Evolutionary conservation across 1,140 invertebrate genomes (phyloP).

Genomic region (Ptiloglossa arizonensis): DNA sequence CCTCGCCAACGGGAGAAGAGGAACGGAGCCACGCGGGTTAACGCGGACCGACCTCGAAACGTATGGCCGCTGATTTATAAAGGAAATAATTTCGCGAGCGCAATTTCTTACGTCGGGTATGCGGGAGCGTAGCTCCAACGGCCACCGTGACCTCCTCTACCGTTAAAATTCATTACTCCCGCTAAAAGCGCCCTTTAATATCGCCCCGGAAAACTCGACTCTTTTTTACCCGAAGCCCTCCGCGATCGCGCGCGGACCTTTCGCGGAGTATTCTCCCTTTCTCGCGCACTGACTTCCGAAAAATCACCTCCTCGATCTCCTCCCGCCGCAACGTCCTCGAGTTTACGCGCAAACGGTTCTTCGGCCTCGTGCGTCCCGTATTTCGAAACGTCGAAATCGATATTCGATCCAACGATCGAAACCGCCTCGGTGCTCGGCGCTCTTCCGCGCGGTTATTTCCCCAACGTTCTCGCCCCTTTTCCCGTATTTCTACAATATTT

Average conservation of each 20-base stretch:
- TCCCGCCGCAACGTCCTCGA: no score
- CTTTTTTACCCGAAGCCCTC: constrained; percentile 6
- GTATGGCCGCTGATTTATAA: constrained; percentile 76
- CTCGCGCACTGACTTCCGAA: no score
- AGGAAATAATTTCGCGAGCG: constrained; percentile 73
- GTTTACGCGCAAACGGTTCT: no score
- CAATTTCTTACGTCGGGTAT: constrained; percentile 70
- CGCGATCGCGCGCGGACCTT: neutral
- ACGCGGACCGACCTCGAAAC: constrained; percentile 63
- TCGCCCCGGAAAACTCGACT: constrained; percentile 10
- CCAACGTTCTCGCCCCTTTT: no score
- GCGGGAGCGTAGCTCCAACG: constrained; percentile 32
- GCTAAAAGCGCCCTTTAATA: constrained; percentile 52
- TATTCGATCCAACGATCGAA: no score
- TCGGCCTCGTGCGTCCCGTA: no score
- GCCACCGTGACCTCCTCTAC: constrained; percentile 48
- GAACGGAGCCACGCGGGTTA: constrained; percentile 33
- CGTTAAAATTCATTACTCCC: constrained; percentile 69
- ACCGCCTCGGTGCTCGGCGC: no score
- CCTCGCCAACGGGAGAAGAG: neutral
- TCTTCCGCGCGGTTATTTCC: no score
- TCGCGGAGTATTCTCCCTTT: no score
- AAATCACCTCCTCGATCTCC: no score
- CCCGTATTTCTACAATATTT: no score
- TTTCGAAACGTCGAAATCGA: no score